Base-by-base conservation (phyloP, 2,888 invertebrate genomes). In the Lepidochrysops patricia region DNA sequence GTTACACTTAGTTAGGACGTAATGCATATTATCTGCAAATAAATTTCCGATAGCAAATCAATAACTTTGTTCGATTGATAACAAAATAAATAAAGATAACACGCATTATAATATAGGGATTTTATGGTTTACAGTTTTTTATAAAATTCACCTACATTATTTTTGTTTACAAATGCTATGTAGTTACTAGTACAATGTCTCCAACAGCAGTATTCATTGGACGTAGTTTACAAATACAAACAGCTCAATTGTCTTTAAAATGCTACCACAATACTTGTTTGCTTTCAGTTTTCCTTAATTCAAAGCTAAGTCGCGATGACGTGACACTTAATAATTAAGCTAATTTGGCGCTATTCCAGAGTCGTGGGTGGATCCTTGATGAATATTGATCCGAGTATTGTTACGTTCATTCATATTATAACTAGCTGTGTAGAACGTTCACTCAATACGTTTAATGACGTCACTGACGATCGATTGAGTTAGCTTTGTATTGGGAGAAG, bases 311-410 rank as follows among this genome's bases (percentile, higher is more conserved):
- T 37, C 15, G 37, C 37, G 37, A 12, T 23, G 43, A 43, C 54
- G 32, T 54, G 29, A 54, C 12, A 19, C 0, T 19, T 15, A 19
- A 32, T 26, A 52, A 52, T 52, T 54, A 54, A 54, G 54, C 19
- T 54, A 54, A 29, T 54, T 54, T 54, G 54, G 54, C 54, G 13
- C 12, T 32, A 32, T 29, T 54, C 54, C 54, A 54, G 29, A 19
- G 19, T 29, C 54, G 54, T 54, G 32, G 54, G 32, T 26, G 4
- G 50, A 29, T 19, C 26, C 54, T 29, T 54, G 15, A 54, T 54
- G 54, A 54, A 54, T 54, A 54, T 54, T 54, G 54, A 54, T 54
- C 54, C 19, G 32, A 13, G 27, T 54, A 54, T 54, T 54, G 54
- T 54, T 54, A 54, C 27, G 54, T 54, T 54, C 54, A 54, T 54